phyloP scores from a whole-genome alignment of 2,888 invertebrate species.

The Gasteruption jaculator region DNA sequence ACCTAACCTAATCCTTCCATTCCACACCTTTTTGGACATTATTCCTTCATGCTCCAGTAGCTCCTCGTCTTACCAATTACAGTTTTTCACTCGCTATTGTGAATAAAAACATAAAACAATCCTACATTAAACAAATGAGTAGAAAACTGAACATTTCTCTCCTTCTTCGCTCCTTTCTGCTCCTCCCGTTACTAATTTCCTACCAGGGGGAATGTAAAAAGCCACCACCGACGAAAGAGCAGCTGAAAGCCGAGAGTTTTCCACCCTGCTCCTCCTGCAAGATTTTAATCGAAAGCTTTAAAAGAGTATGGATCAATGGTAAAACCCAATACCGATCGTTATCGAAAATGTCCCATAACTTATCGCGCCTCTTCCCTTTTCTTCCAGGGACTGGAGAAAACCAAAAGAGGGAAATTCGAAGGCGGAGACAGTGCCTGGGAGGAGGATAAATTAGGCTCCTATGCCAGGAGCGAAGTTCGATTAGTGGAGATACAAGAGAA shows the following conservation, averaged over 20 bases:
- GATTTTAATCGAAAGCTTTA: conserved; percentile 70
- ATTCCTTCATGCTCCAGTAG: no score
- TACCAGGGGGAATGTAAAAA: conserved; percentile 23
- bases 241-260: conserved; percentile 53
- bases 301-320: conserved; percentile 51
- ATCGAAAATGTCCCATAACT: background rate
- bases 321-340: conserved; percentile 6
- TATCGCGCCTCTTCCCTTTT: no score
- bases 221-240: conserved; percentile 32
- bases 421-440: conserved; percentile 95
- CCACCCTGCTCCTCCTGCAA: conserved; percentile 79
- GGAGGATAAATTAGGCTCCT: conserved; percentile 77
- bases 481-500: conserved; percentile 87
- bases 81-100: no score
- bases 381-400: conserved; percentile 70
- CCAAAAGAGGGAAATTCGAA: conserved; percentile 83
- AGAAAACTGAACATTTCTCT: no score
- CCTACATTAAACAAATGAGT: no score
- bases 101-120: no score
- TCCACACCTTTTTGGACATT: no score
- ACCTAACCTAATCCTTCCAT: no score
- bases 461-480: conserved; percentile 83
- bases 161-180: no score
- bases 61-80: no score
- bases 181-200: no score